phyloP scores from a whole-genome alignment of 2,113 vertebrate species.

The Heptranchias perlo region DNA sequence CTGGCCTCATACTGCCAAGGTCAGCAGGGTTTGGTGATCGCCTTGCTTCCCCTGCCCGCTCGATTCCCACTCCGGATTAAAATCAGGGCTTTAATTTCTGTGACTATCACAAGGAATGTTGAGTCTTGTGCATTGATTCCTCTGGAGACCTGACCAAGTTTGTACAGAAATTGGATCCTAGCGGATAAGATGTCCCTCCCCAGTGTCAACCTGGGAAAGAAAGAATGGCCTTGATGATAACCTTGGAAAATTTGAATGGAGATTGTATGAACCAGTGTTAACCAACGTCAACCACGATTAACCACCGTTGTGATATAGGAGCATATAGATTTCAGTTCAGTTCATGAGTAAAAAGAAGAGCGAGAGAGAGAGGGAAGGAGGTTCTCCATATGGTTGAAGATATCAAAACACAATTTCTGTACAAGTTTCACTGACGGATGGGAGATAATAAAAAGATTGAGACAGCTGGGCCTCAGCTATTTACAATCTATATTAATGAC shows the following conservation, averaged over 20 bases:
- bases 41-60: background rate
- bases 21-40: background rate
- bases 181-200: background rate
- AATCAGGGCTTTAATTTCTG: background rate
- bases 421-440: background rate
- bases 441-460: background rate
- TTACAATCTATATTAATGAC: no score
- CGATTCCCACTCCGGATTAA: no score
- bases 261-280: background rate
- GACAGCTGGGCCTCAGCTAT: no score
- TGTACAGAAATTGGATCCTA: background rate
- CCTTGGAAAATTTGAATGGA: background rate
- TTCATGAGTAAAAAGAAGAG: background rate
- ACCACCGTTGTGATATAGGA: background rate
- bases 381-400: background rate
- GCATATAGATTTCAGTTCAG: background rate
- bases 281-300: background rate
- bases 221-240: background rate
- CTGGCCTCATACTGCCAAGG: background rate
- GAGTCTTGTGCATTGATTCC: background rate
- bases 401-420: background rate
- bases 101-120: background rate
- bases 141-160: background rate
- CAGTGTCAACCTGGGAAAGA: background rate
- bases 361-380: background rate